Base-by-base conservation (phyloP, 2,888 invertebrate genomes). In the Eristalis tenax region DNA sequence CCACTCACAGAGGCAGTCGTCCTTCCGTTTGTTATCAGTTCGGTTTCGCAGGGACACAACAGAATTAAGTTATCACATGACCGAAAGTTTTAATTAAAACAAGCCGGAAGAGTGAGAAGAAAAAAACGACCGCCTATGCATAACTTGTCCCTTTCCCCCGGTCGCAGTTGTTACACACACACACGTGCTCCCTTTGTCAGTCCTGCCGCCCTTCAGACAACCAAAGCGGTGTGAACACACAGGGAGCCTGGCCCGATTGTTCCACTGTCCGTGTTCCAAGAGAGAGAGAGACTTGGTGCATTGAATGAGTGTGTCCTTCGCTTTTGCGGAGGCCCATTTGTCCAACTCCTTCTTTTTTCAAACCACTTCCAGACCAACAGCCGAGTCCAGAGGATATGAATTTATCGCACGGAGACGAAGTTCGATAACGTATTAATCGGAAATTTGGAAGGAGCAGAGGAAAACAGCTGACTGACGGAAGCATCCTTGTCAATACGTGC, bases 361-460 rank as follows among this genome's bases (percentile, higher is more conserved):
- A n/a, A 6, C 50, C 18, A n/a, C 43, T n/a, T 50, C 43, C 35
- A 32, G 32, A 32, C 32, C 23, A 61, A 8, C 18, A 64, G 64
- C 8, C 35, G 11, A 35, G 1, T 13, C n/a, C 63, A 28, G 32
- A 64, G 22, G 63, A 78, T 68, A 71, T 38, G 61, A 73, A 66
- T 71, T 57, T 68, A 69, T 78, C 59, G 65, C 74, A 73, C 32
- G 66, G 78, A 77, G 77, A 40, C 69, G 40, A 86, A 86, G 73
- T 86, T 78, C 82, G 77, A 86, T 82, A 70, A 70, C 28, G 82
- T 69, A 82, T 86, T 86, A 82, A 78, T 68, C 65, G 56, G 13
- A 84, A 65, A 15, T 15, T 50, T 8, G 71, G 23, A 32, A 59
- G 26, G 57, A 40, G 66, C 18, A 28, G 23, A 64, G 26, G 61